Base-by-base conservation (phyloP, 2,113 vertebrate species). In the Calyptomena viridis region DNA sequence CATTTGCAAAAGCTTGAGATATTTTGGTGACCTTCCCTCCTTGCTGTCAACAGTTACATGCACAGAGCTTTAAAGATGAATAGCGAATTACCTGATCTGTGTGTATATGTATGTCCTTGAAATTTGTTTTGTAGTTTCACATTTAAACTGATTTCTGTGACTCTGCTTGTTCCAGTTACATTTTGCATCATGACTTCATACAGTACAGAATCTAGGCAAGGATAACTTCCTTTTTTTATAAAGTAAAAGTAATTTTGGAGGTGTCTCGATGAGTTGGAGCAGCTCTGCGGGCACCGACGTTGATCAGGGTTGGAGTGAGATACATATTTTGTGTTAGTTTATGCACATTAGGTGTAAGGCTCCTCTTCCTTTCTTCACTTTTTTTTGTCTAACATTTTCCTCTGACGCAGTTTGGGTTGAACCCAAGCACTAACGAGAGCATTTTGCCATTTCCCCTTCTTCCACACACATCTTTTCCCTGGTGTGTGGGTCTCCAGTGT, bases 241-340 rank as follows among this genome's bases (percentile, higher is more conserved):
- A 63, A 93, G 81, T 27, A 63, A 46, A 92, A 30, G 52, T 76
- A 12, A 49, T 80, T 83, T 42, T 89, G 84, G 67, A 88, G 68
- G 78, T 76, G 89, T 10, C 81, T 52, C 46, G 0, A 14, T 11
- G 77, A 79, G 84, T 84, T 73, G 37, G 72, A 93, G 80, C 63
- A 75, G 76, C 91, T 92, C 63, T 63, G 33, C 53, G 19, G 92
- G 72, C 63, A 53, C 84, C 14, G 75, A 93, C 88, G 74, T 78
- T 84, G 95, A 94, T 94, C 94, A 93, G 93, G 94, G 89, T 81
- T 56, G 67, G 90, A 91, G 68, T 81, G 89, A 95, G 95, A 85
- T 22, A 12, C 84, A 83, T 76, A 85, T 68, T 79, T 44, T 94
- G 85, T 95, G 87, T 79, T 79, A 62, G 6, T 91, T 92, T 86